Percentiles rank a stretch among this genome's conserved stretches.
phyloP scores from a whole-genome alignment of 2,888 invertebrate genomes.

The Hoplodrina blanda region DNA sequence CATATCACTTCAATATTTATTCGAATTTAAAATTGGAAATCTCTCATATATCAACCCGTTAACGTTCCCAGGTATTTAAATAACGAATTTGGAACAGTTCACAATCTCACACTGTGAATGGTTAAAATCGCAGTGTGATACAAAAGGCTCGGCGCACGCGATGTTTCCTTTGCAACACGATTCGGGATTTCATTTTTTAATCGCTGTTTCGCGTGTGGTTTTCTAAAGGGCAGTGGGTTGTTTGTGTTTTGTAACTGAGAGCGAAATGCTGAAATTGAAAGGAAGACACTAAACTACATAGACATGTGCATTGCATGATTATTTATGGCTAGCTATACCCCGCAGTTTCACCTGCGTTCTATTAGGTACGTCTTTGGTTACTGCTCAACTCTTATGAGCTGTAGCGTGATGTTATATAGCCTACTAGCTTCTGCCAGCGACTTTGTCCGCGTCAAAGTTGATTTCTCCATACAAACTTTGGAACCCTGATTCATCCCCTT shows the following conservation, averaged over 20 bases:
- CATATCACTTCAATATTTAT: conserved; percentile 22
- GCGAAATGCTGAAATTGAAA: conserved; percentile 5
- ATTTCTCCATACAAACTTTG: no score
- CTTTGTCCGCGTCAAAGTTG: no score
- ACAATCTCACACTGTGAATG: conserved; percentile 27
- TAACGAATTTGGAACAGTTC: conserved; percentile 36
- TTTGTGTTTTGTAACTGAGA: conserved; percentile 22
- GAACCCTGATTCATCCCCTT: no score
- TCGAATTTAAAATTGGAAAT: conserved; percentile 37
- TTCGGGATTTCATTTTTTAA: conserved; percentile 46
- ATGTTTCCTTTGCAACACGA: conserved; percentile 40
- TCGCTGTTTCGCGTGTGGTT: conserved; percentile 52
- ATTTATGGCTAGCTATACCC: neutral
- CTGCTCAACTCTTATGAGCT: no score
- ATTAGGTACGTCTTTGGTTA: no score
- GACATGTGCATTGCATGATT: neutral
- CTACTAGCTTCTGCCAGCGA: no score
- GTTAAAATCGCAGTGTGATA: conserved; percentile 31
- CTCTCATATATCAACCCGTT: conserved; percentile 20
- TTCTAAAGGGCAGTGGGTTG: conserved; percentile 24
- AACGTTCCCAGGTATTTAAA: conserved; percentile 37
- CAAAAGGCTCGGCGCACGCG: conserved; percentile 53
- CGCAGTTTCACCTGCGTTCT: no score
- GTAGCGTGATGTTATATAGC: no score
- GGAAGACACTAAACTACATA: conserved; percentile 5